A percentile compares a stretch with the other conserved stretches of the same genome.
Evolutionary conservation across 2,113 vertebrate species (phyloP).

Genomic region (Antigone vipio): DNA sequence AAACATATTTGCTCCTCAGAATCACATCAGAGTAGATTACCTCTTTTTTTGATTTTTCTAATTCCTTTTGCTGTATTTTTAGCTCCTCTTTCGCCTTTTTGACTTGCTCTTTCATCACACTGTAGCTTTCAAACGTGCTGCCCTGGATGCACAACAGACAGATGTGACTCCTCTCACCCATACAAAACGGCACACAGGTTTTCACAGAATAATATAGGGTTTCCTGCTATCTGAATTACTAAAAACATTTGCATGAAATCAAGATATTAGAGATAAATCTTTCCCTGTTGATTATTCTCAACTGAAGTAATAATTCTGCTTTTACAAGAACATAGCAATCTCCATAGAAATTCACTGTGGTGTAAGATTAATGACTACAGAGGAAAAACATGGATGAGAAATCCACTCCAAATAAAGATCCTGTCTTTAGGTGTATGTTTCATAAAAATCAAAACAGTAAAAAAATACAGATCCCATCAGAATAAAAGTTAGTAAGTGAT

Average conservation of each 20-base stretch:
- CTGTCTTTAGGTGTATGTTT: not conserved
- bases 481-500: not conserved
- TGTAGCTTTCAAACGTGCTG: not conserved
- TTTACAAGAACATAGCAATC: not conserved
- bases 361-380: not conserved
- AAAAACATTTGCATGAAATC: not conserved
- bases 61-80: slow-evolving; percentile 23
- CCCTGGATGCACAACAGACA: not conserved
- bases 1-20: not conserved
- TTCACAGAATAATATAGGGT: not conserved
- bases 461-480: not conserved
- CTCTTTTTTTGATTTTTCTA: slow-evolving; percentile 65
- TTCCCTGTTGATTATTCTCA: not conserved
- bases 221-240: not conserved
- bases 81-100: slow-evolving; percentile 55
- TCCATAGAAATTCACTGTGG: not conserved
- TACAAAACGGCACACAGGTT: not conserved
- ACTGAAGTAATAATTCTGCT: not conserved
- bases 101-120: slow-evolving; percentile 38
- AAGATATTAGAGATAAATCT: not conserved
- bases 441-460: not conserved
- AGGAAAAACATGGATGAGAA: not conserved
- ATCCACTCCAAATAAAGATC: not conserved
- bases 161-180: not conserved
- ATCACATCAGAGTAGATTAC: slow-evolving; percentile 36